phyloP scores from a whole-genome alignment of 2,113 vertebrate genomes.

The Numida meleagris region DNA sequence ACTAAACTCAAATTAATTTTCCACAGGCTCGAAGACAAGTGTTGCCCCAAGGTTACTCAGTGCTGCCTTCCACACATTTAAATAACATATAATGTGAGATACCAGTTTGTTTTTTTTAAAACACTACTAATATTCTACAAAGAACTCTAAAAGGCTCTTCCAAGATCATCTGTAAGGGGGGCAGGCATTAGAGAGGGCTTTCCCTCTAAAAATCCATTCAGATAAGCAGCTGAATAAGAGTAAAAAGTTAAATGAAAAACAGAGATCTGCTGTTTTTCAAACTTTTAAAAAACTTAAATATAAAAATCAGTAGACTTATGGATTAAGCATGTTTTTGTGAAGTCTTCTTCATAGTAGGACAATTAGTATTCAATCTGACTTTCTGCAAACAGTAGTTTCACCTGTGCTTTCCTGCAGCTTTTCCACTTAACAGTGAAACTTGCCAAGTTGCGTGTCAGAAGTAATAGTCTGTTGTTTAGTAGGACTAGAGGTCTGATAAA shows the following conservation, averaged over 20 bases:
- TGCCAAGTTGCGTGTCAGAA: neutral
- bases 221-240: neutral
- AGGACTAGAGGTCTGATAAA: neutral
- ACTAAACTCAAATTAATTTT: neutral
- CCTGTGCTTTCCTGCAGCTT: neutral
- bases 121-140: neutral
- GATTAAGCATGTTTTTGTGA: neutral
- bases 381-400: neutral
- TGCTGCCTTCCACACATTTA: neutral
- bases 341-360: neutral
- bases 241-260: neutral
- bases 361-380: neutral
- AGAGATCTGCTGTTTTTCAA: neutral
- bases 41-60: neutral
- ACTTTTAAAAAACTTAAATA: neutral
- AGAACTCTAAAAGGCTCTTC: neutral
- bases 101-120: neutral
- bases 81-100: fast-evolving
- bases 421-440: neutral
- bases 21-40: neutral
- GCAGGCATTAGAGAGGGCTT: neutral
- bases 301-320: neutral
- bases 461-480: neutral
- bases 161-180: neutral
- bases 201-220: neutral